Evolutionary conservation across 1,140 invertebrate species (phyloP), one percentile per base, ranked within the genome.

Genomic region (Drosophila quadrilineata): DNA sequence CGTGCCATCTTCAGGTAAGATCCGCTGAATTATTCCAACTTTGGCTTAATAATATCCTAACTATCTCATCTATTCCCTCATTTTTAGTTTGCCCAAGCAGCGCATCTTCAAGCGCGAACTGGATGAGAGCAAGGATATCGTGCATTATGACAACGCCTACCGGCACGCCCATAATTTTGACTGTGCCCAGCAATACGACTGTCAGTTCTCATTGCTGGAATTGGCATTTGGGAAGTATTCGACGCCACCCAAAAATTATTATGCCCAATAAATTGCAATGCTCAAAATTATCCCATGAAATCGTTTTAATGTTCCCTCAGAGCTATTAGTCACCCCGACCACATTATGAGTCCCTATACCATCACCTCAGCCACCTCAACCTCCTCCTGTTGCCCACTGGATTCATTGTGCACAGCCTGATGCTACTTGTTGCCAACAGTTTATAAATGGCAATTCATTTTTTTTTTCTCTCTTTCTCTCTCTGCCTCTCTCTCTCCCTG

Each of bases 201-300:
- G 94, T 86, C 91, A 92, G n/a, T 91, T 95, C 54, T 95, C 94
- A 6, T 87, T 95, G 56, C 91, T 95, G 48, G 94, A 95, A 89
- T 91, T 94, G 89, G 93, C 93, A 12, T 91, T 94, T 65, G 94
- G 94, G 16, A 93, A 93, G 88, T 95, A 95, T 80, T 93, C 92
- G 0, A 73, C 33, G 9, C 80, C 82, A n/a, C 75, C 87, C 5
- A 52, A 46, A 70, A 77, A 86, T 69, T 85, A 75, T 72, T 89
- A 88, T 54, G 65, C 79, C 33, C 40, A 84, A 84, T 84, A 77
- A 82, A 82, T 70, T 40, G 24, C 60, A 29, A 58, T 56, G 50
- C 49, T 48, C 26, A 62, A 71, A 76, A 80, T 62, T 70, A 54
- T 52, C 75, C 56, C 45, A 74, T 66, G 22, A 68, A 70, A 75